phyloP scores from a whole-genome alignment of 1,140 invertebrate genomes.

The Halictus rubicundus region DNA sequence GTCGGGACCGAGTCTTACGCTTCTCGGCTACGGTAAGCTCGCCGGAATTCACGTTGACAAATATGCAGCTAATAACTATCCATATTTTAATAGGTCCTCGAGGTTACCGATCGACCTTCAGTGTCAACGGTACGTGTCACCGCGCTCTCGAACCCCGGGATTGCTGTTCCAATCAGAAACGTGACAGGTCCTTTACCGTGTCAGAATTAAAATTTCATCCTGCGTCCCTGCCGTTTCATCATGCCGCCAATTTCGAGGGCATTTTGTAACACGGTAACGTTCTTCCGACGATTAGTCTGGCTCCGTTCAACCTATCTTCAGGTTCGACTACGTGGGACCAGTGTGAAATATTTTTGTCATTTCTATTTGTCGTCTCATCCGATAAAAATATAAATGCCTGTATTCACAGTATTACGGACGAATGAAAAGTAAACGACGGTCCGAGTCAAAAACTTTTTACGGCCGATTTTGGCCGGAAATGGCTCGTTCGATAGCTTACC shows the following conservation, averaged over 20 bases:
- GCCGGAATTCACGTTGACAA: constrained; percentile 1
- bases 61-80: neutral
- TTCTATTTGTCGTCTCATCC: too few relatives aligned
- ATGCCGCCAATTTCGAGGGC: neutral
- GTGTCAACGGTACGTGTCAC: constrained; percentile 34
- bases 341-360: too few relatives aligned
- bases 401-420: too few relatives aligned
- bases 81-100: constrained; percentile 43
- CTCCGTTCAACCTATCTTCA: too few relatives aligned
- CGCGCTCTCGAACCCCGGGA: neutral
- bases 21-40: constrained; percentile 43
- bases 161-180: neutral
- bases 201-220: neutral
- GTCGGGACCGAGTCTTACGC: constrained; percentile 18
- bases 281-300: neutral
- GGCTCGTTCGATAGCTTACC: too few relatives aligned
- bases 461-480: too few relatives aligned
- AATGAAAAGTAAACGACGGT: too few relatives aligned
- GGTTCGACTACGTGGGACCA: too few relatives aligned
- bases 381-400: too few relatives aligned
- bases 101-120: constrained; percentile 45
- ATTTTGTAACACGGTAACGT: too few relatives aligned
- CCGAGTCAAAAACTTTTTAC: too few relatives aligned
- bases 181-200: neutral
- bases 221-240: neutral